Conservation (phyloP, 2,797 vertebrate species). For the Carduelis carduelis region DNA sequence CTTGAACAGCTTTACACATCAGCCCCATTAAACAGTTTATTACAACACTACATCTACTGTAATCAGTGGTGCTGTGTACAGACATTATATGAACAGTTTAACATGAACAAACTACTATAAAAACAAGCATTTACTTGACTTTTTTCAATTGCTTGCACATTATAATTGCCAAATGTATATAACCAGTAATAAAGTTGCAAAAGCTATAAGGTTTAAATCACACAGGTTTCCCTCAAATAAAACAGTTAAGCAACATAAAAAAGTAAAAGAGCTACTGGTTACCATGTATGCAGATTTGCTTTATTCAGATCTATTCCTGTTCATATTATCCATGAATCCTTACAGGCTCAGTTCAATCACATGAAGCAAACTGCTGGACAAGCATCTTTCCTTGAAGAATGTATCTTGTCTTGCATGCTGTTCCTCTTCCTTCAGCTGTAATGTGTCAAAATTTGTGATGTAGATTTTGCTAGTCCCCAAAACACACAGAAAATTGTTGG, state of each 20-base stretch:
- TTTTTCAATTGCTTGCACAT: constrained; percentile 86
- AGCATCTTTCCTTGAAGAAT: constrained; percentile 85
- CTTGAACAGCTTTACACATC: constrained; percentile 89
- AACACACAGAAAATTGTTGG: constrained; percentile 79
- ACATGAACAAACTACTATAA: constrained; percentile 92
- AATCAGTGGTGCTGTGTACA: constrained; percentile 97
- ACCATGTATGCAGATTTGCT: constrained; percentile 91
- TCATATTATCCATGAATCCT: constrained; percentile 87
- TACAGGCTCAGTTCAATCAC: constrained; percentile 84
- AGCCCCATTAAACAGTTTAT: constrained; percentile 99
- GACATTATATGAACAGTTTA: constrained; percentile 89
- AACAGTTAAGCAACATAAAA: constrained; percentile 94
- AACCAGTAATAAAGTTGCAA: constrained; percentile 86
- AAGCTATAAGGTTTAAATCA: constrained; percentile 86
- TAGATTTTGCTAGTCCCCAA: constrained; percentile 95
- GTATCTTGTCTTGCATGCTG: constrained; percentile 79
- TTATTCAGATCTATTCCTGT: constrained; percentile 88
- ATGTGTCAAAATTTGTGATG: constrained; percentile 99
- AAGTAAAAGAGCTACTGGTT: constrained; percentile 88
- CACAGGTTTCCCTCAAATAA: constrained; percentile 93
- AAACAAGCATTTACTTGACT: constrained; percentile 91
- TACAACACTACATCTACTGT: constrained; percentile 98
- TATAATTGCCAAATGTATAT: constrained; percentile 86
- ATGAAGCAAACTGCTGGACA: constrained; percentile 88
- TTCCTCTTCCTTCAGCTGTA: constrained; percentile 98